Conservation (phyloP, 1,140 invertebrate genomes). For the Pentalonia nigronervosa region DNA sequence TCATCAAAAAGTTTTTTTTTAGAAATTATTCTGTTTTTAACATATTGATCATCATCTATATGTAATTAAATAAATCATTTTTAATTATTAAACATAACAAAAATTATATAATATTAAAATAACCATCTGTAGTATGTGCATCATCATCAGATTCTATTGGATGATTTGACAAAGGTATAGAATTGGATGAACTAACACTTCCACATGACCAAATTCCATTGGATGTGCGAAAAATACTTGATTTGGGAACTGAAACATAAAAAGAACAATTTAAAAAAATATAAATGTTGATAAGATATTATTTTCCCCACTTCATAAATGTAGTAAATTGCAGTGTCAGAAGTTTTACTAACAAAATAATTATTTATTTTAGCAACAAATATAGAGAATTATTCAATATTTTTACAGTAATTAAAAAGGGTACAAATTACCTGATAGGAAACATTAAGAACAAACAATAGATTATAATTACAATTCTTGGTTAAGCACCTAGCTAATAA, state of each 20-base stretch:
- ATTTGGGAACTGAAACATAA: not conserved
- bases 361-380: no score
- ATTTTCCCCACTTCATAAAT: not conserved
- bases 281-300: not conserved
- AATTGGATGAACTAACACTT: slow-evolving; percentile 26
- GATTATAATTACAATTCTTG: not conserved
- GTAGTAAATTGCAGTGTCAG: not conserved
- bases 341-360: no score
- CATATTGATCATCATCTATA: slow-evolving; percentile 30
- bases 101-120: not conserved
- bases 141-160: slow-evolving; percentile 6
- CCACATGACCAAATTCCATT: slow-evolving; percentile 31
- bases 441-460: not conserved
- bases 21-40: slow-evolving; percentile 31
- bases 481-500: not conserved
- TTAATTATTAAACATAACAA: not conserved
- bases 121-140: slow-evolving; percentile 17
- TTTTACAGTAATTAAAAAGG: not conserved
- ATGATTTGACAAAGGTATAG: not conserved
- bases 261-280: not conserved
- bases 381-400: not conserved
- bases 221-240: no score
- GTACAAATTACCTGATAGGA: no score
- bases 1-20: not conserved
- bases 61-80: not conserved